These are phyloP conservation scores for Drosophila pectinifera DNA, from an alignment of 1,140 invertebrate genomes.

Conservation along the genomic window DNA sequence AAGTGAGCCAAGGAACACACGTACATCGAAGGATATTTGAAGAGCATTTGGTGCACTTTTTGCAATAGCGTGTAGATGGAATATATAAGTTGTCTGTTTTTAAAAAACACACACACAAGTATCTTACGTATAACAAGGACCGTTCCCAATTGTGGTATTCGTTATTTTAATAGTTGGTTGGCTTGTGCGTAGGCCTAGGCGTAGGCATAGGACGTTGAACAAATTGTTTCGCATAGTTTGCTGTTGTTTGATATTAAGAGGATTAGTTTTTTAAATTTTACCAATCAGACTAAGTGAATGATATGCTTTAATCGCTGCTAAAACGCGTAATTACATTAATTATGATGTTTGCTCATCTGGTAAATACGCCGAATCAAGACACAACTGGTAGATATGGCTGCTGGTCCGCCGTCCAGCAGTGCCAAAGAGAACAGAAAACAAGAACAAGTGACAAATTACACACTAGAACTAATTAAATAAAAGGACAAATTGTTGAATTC, in stretches of 20 bases:
- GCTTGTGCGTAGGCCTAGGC: conserved; percentile 47
- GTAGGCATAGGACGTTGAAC: conserved; percentile 40
- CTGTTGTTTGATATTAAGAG: conserved; percentile 76
- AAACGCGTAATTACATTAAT: conserved; percentile 44
- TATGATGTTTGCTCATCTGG: conserved; percentile 20
- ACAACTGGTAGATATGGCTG: conserved; percentile 14
- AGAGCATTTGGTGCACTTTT: conserved; percentile 47
- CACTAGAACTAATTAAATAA: conserved; percentile 43
- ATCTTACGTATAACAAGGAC: conserved; percentile 37
- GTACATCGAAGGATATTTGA: conserved; percentile 72
- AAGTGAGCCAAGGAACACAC: conserved; percentile 35
- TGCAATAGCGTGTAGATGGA: conserved; percentile 40
- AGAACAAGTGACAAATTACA: conserved; percentile 42
- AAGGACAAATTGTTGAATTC: conserved; percentile 75
- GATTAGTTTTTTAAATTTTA: conserved; percentile 63
- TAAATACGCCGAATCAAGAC: conserved; percentile 21
- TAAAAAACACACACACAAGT: conserved; percentile 55
- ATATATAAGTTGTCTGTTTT: conserved; percentile 81
- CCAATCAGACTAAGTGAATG: conserved; percentile 41
- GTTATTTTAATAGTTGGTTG: conserved; percentile 51
- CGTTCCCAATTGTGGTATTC: conserved; percentile 47
- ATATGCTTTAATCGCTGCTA: conserved; percentile 52
- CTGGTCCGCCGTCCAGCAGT: conserved; percentile 27
- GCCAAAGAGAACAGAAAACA: conserved; percentile 19
- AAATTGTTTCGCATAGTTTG: conserved; percentile 65